phyloP scores from a whole-genome alignment of 2,888 invertebrate genomes.

The Drosophila meridiana region DNA sequence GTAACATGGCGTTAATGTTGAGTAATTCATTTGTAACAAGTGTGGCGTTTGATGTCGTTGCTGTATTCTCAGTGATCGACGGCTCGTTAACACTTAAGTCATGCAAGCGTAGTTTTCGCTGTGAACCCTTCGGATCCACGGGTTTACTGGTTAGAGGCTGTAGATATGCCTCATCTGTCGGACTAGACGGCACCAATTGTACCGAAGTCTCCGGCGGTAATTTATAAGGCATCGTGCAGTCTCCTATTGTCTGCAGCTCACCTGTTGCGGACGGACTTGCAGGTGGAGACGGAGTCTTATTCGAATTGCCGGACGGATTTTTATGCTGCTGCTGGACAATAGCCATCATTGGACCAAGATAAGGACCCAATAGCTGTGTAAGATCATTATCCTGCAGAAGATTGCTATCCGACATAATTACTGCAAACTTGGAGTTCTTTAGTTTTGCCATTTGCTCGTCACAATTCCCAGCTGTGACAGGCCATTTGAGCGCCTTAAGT shows the following conservation, averaged over 20 bases:
- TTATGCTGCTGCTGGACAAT: constrained; percentile 73
- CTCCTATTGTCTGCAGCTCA: constrained; percentile 46
- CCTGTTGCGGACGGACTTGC: constrained; percentile 35
- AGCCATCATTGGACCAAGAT: constrained; percentile 75
- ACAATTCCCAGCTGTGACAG: constrained; percentile 76
- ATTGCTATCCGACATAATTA: constrained; percentile 83
- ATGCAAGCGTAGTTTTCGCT: constrained; percentile 32
- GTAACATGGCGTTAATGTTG: constrained; percentile 60
- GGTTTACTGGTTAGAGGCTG: constrained; percentile 13
- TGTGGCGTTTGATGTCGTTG: constrained; percentile 54
- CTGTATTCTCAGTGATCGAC: not conserved
- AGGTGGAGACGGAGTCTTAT: constrained; percentile 25
- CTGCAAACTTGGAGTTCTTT: constrained; percentile 82
- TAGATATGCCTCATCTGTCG: constrained; percentile 61
- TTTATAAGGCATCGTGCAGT: constrained; percentile 82
- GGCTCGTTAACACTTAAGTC: constrained; percentile 30
- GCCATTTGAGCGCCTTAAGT: constrained; percentile 84
- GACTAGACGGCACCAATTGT: constrained; percentile 83
- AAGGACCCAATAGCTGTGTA: constrained; percentile 83
- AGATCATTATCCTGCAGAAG: constrained; percentile 84
- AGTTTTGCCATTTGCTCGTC: constrained; percentile 81
- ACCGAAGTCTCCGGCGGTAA: constrained; percentile 84
- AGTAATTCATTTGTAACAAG: constrained; percentile 59
- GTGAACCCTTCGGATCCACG: constrained; percentile 18
- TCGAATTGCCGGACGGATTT: constrained; percentile 28